These are phyloP conservation scores for Lasioglossum figueresi DNA, from an alignment of 2,888 invertebrate species.

Conservation along the genomic window DNA sequence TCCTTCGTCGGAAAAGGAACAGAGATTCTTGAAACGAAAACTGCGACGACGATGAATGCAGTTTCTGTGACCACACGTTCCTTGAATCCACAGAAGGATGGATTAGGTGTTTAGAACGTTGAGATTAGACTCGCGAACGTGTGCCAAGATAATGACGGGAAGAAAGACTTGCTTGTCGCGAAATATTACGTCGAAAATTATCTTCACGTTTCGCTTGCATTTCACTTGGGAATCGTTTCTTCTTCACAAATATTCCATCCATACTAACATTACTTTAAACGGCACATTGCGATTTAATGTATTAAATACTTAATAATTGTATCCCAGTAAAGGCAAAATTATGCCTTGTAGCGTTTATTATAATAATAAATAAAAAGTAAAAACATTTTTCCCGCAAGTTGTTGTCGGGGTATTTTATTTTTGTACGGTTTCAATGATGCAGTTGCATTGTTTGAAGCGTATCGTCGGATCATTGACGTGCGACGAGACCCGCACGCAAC, in stretches of 20 bases:
- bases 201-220: background rate
- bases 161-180: background rate
- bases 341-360: background rate
- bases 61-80: background rate
- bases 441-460: background rate
- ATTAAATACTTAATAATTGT: background rate
- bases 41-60: slow-evolving; percentile 3
- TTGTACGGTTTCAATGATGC: background rate
- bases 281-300: background rate
- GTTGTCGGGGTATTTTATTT: background rate
- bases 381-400: background rate
- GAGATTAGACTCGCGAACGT: background rate
- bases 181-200: background rate
- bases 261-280: background rate
- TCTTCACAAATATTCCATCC: background rate
- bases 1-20: background rate
- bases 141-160: background rate
- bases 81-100: background rate
- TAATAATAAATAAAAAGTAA: background rate
- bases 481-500: background rate
- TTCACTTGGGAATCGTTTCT: background rate
- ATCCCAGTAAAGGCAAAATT: background rate
- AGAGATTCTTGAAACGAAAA: background rate
- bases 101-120: slow-evolving; percentile 8
- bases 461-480: background rate